phyloP scores from a whole-genome alignment of 2,113 vertebrate genomes.

The Vulpes vulpes region DNA sequence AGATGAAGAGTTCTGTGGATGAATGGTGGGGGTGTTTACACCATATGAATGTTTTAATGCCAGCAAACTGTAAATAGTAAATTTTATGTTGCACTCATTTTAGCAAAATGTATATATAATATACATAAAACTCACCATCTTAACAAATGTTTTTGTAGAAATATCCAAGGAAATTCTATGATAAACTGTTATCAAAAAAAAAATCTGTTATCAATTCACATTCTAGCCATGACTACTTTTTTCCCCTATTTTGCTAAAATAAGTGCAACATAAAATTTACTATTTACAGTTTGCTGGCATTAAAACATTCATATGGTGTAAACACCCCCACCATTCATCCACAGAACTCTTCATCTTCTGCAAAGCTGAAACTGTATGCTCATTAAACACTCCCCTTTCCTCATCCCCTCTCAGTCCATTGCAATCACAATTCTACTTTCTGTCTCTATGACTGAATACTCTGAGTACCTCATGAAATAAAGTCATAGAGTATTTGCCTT shows the following conservation, averaged over 20 bases:
- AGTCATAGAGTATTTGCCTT: not conserved
- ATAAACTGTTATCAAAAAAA: not conserved
- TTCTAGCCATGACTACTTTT: not conserved
- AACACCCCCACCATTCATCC: not conserved
- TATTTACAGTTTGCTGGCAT: not conserved
- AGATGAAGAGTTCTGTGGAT: not conserved
- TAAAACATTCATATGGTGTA: not conserved
- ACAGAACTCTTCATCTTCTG: not conserved
- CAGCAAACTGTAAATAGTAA: not conserved
- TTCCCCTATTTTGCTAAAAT: not conserved
- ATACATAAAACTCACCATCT: not conserved
- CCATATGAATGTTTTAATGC: not conserved
- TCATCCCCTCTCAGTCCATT: fast-evolving
- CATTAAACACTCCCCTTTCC: not conserved
- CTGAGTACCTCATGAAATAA: not conserved
- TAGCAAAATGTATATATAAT: not conserved
- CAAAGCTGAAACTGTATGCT: not conserved
- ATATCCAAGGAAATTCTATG: not conserved
- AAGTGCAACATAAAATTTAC: not conserved
- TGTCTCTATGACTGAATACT: not conserved
- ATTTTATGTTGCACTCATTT: not conserved
- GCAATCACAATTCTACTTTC: not conserved
- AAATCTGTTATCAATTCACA: not conserved
- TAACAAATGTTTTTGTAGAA: not conserved
- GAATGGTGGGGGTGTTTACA: not conserved